Percentiles rank a stretch among this genome's conserved stretches.
phyloP scores from a whole-genome alignment of 2,113 vertebrate genomes.

The Pseudorhombus dupliciocellatus region DNA sequence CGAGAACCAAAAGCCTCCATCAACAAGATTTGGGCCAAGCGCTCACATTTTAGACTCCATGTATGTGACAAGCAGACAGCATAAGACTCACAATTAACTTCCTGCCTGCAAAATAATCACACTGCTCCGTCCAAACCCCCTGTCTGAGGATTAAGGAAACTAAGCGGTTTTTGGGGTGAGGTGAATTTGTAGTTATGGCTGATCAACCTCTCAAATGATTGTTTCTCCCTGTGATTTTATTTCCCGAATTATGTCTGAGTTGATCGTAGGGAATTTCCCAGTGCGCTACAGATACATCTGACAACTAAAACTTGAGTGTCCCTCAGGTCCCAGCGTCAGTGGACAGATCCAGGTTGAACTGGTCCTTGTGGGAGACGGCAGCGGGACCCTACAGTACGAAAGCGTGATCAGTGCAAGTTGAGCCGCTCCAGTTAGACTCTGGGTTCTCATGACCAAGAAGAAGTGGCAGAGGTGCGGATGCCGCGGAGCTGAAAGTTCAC shows the following conservation, averaged over 20 bases:
- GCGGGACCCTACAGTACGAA: constrained; percentile 14
- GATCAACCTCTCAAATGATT: constrained; percentile 3
- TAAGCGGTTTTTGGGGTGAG: constrained; percentile 16
- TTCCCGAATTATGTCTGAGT: no score
- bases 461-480: not conserved
- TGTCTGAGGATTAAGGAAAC: constrained; percentile 44
- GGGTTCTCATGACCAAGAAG: not conserved
- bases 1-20: constrained; percentile 40
- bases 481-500: constrained; percentile 8
- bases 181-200: constrained; percentile 21
- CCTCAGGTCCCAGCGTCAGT: not conserved
- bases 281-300: not conserved
- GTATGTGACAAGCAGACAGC: constrained; percentile 27
- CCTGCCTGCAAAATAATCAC: constrained; percentile 46
- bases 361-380: constrained; percentile 12
- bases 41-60: constrained; percentile 30
- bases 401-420: constrained; percentile 22
- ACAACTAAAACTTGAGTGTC: not conserved
- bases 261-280: not conserved
- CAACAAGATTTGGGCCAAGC: constrained; percentile 39
- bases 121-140: constrained; percentile 25
- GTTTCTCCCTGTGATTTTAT: not conserved
- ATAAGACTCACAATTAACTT: constrained; percentile 40
- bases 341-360: constrained; percentile 7
- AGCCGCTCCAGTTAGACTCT: constrained; percentile 18